These are phyloP conservation scores for Oceanodroma tethys DNA, from an alignment of 2,113 vertebrate species.

Conservation along the genomic window DNA sequence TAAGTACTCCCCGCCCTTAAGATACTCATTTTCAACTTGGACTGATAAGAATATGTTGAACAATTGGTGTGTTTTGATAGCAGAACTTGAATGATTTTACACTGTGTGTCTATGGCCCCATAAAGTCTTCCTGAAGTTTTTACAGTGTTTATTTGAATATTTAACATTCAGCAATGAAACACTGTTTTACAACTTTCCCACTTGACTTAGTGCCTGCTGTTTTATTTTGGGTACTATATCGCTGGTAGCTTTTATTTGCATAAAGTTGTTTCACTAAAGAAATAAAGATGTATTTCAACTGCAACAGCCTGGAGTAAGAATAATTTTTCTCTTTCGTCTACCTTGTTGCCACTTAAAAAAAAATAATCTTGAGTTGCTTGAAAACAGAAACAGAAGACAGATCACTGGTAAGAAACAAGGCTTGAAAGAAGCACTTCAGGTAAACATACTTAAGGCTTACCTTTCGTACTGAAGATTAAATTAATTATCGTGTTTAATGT, in stretches of 20 bases:
- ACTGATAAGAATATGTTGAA: not conserved
- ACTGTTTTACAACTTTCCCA: slow-evolving; percentile 1
- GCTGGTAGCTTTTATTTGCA: slow-evolving; percentile 33
- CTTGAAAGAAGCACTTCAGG: not conserved
- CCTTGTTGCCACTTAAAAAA: not conserved
- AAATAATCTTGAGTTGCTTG: not conserved
- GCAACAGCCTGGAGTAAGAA: not conserved
- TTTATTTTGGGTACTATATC: slow-evolving; percentile 36
- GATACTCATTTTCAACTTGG: not conserved
- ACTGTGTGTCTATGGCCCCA: not conserved
- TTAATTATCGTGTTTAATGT: not conserved
- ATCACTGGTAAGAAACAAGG: not conserved
- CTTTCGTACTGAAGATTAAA: not conserved
- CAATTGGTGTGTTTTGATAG: not conserved
- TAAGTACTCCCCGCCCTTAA: not conserved
- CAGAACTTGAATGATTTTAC: slow-evolving; percentile 23
- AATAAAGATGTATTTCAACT: slow-evolving; percentile 39
- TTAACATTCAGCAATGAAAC: slow-evolving; percentile 13
- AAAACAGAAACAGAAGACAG: not conserved
- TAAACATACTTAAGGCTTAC: not conserved
- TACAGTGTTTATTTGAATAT: slow-evolving; percentile 57
- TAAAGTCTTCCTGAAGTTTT: slow-evolving; percentile 48
- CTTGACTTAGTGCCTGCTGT: slow-evolving; percentile 20
- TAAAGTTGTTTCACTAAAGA: slow-evolving; percentile 34
- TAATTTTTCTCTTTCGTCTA: not conserved